phyloP scores from a whole-genome alignment of 2,888 invertebrate species.

The Drosophila affinis region DNA sequence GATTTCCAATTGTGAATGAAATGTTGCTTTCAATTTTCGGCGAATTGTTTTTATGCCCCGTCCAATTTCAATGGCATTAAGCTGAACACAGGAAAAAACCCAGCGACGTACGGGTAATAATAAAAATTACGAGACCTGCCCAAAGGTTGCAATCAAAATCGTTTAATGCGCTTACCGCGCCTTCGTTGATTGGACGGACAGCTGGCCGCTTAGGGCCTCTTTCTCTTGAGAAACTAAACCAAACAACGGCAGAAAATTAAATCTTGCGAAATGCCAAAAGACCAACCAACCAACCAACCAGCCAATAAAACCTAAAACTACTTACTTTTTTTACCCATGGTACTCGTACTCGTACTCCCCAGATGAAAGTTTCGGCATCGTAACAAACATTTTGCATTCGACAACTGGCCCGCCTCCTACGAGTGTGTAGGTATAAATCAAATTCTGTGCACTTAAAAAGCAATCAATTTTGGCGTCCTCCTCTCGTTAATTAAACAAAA shows the following conservation, averaged over 20 bases:
- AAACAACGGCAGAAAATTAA: slow-evolving; percentile 19
- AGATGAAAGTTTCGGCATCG: slow-evolving; percentile 57
- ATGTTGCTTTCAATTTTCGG: slow-evolving; percentile 18
- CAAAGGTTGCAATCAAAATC: slow-evolving; percentile 56
- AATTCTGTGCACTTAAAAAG: slow-evolving; percentile 67
- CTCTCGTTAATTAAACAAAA: slow-evolving; percentile 58
- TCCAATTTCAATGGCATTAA: slow-evolving; percentile 32
- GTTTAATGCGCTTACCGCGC: slow-evolving; percentile 65
- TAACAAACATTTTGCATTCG: slow-evolving; percentile 47
- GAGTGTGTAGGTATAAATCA: slow-evolving; percentile 22
- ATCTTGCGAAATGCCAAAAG: slow-evolving; percentile 18
- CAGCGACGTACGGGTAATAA: slow-evolving; percentile 27
- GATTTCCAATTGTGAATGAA: slow-evolving; percentile 14
- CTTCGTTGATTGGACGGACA: slow-evolving; percentile 56
- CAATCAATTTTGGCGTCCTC: slow-evolving; percentile 60
- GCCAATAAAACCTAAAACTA: background rate
- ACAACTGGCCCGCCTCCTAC: slow-evolving; percentile 10
- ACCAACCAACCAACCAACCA: slow-evolving; percentile 1
- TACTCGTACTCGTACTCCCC: background rate
- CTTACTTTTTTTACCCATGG: slow-evolving; percentile 5
- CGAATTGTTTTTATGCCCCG: slow-evolving; percentile 12
- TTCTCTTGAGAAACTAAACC: slow-evolving; percentile 10
- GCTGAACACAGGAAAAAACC: slow-evolving; percentile 45
- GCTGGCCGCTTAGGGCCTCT: slow-evolving; percentile 41
- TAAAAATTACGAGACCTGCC: slow-evolving; percentile 47